These are phyloP conservation scores for Malurus melanocephalus DNA, from an alignment of 2,113 vertebrate species.

Conservation along the genomic window DNA sequence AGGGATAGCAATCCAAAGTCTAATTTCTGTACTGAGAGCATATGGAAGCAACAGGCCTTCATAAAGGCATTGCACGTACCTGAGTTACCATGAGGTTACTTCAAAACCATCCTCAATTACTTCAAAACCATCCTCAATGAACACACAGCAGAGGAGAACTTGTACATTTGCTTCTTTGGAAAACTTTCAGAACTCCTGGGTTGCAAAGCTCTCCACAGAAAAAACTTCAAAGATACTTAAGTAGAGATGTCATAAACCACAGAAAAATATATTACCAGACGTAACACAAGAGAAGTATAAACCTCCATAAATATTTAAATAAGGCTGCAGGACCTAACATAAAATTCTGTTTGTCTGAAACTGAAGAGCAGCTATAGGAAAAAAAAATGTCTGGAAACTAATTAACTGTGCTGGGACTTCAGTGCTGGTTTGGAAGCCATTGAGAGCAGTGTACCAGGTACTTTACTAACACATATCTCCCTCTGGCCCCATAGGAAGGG, in stretches of 20 bases:
- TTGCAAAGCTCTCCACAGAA: background rate
- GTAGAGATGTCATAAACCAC: background rate
- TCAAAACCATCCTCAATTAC: background rate
- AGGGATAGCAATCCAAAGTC: background rate
- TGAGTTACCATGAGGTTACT: background rate
- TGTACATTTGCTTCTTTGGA: background rate
- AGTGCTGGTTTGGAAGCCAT: background rate
- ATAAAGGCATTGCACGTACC: background rate
- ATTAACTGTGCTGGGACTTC: background rate
- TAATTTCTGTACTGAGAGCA: background rate
- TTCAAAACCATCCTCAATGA: background rate
- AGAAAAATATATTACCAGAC: background rate
- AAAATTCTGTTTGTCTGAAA: background rate
- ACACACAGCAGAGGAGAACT: background rate
- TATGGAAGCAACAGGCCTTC: background rate
- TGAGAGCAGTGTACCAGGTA: accelerated
- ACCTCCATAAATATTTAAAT: background rate
- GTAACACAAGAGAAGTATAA: background rate
- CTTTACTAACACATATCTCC: background rate
- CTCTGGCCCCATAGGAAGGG: background rate
- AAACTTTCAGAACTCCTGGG: background rate
- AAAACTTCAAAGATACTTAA: background rate
- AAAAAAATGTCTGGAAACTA: background rate
- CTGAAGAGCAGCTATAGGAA: background rate
- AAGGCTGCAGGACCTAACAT: background rate